phyloP scores from a whole-genome alignment of 2,113 vertebrate genomes.

The Rostratula benghalensis region DNA sequence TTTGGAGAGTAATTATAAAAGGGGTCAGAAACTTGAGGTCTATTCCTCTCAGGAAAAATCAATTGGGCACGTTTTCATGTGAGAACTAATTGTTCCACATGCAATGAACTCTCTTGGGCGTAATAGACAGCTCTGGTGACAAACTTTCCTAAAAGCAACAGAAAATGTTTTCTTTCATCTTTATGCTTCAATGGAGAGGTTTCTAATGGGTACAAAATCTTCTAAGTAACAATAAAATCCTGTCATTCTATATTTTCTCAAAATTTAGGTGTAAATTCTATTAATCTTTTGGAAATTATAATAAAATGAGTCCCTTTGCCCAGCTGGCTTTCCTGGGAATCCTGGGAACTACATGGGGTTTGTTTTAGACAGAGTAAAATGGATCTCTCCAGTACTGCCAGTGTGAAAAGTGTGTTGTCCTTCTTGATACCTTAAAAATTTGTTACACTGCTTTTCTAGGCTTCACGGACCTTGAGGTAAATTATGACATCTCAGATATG shows the following conservation, averaged over 20 bases:
- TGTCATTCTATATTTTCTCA: not conserved
- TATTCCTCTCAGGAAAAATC: not conserved
- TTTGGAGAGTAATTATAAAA: not conserved
- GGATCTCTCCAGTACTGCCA: not conserved
- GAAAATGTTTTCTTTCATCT: not conserved
- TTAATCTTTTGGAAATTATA: not conserved
- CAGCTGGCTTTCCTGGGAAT: conserved; percentile 39
- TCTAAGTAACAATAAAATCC: not conserved
- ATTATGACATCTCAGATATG: not conserved
- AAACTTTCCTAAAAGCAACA: not conserved
- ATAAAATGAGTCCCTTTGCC: not conserved
- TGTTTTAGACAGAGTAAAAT: not conserved
- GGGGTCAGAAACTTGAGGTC: not conserved
- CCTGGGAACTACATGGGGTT: not conserved
- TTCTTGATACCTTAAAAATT: conserved; percentile 17
- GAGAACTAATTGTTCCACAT: not conserved
- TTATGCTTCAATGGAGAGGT: not conserved
- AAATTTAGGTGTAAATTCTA: not conserved
- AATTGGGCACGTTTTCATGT: not conserved
- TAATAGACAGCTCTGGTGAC: not conserved
- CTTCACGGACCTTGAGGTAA: conserved; percentile 24
- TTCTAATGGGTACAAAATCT: not conserved
- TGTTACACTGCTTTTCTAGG: not conserved
- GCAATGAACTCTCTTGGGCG: not conserved
- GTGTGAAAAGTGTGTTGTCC: not conserved